A percentile compares a stretch with the other conserved stretches of the same genome.
phyloP scores from a whole-genome alignment of 1,140 invertebrate genomes.

The Procambarus virginalis region DNA sequence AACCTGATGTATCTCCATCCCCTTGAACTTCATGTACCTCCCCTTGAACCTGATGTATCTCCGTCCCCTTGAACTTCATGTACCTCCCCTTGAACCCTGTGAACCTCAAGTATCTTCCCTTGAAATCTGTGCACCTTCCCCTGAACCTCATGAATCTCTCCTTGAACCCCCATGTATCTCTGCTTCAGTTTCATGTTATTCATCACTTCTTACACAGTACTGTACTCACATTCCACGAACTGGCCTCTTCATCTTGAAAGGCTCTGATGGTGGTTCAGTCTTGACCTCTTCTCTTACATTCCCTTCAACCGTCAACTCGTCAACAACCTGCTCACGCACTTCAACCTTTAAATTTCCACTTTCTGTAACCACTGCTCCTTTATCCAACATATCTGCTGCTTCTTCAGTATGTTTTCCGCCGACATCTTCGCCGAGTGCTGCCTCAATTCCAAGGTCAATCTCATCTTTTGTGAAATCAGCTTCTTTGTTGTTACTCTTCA shows the following conservation, averaged over 20 bases:
- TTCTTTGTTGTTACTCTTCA: background rate
- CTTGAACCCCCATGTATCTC: too few relatives aligned
- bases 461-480: constrained; percentile 5
- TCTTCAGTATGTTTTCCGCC: background rate
- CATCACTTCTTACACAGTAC: too few relatives aligned
- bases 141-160: too few relatives aligned
- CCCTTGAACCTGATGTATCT: too few relatives aligned
- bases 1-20: too few relatives aligned
- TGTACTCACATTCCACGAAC: constrained; percentile 43
- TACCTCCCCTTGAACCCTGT: too few relatives aligned
- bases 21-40: too few relatives aligned
- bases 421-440: constrained; percentile 6
- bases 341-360: background rate
- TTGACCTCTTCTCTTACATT: constrained; percentile 17
- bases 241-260: constrained; percentile 15
- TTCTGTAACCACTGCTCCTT: background rate
- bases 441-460: constrained; percentile 28
- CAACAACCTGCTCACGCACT: constrained; percentile 19
- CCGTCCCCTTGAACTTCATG: too few relatives aligned
- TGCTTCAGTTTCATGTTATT: too few relatives aligned
- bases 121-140: too few relatives aligned
- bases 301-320: constrained; percentile 16
- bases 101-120: too few relatives aligned
- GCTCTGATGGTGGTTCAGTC: background rate
- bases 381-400: background rate